Conservation (phyloP, 2,888 invertebrate species). For the Taenaris catops region DNA sequence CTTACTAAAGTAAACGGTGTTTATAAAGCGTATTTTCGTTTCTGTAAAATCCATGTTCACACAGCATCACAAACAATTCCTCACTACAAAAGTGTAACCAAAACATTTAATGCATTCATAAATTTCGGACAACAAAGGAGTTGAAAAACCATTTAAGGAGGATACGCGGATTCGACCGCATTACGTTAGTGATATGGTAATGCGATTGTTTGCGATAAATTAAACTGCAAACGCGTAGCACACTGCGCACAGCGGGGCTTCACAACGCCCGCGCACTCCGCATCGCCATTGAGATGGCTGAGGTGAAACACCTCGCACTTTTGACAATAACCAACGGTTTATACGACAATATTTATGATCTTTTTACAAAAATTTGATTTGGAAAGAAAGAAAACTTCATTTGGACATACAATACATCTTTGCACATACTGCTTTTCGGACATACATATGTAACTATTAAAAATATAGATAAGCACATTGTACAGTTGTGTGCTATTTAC, state of each 20-base stretch:
- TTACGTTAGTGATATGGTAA: constrained; percentile 77
- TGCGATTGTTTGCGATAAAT: constrained; percentile 65
- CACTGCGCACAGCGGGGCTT: constrained; percentile 59
- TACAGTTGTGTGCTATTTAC: too few species aligned
- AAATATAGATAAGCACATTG: too few species aligned
- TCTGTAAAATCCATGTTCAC: constrained; percentile 38
- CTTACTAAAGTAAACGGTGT: too few species aligned
- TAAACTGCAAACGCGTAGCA: constrained; percentile 50
- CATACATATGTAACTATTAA: too few species aligned
- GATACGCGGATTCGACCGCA: constrained; percentile 64
- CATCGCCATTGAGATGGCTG: constrained; percentile 25
- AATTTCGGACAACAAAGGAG: constrained; percentile 71
- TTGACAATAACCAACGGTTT: constrained; percentile 51
- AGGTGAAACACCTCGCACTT: constrained; percentile 64
- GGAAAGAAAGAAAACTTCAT: too few species aligned
- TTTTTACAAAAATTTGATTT: constrained; percentile 7
- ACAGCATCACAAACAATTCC: constrained; percentile 46
- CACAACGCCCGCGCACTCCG: constrained; percentile 51
- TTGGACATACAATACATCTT: too few species aligned
- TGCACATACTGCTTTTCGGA: too few species aligned
- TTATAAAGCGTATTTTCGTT: constrained; percentile 1
- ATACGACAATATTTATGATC: constrained; percentile 41
- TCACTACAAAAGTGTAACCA: constrained; percentile 55
- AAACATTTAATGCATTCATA: constrained; percentile 65
- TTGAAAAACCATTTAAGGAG: constrained; percentile 72